A percentile compares a stretch with the other conserved stretches of the same genome.
Evolutionary conservation across 2,888 invertebrate genomes (phyloP).

Genomic region (Argyra leucocephala): DNA sequence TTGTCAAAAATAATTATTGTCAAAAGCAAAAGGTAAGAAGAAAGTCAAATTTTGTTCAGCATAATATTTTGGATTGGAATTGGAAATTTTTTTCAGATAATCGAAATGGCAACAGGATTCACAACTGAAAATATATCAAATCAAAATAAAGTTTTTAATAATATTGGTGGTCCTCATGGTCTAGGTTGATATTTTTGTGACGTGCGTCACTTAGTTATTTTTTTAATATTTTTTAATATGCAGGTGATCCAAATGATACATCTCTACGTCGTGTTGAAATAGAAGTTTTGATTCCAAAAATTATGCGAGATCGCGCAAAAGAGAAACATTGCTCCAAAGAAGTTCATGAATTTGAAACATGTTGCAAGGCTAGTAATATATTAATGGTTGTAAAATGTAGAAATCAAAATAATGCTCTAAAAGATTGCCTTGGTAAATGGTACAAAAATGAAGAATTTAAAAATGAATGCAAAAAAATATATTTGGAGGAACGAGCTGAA

Average conservation of each 20-base stretch:
- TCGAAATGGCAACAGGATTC: neutral
- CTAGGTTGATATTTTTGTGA: neutral
- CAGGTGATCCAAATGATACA: slow-evolving; percentile 50
- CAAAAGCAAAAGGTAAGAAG: too few relatives aligned
- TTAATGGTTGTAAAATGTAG: slow-evolving; percentile 68
- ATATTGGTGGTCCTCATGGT: neutral
- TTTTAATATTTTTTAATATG: neutral
- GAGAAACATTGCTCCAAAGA: slow-evolving; percentile 65
- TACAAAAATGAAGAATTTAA: slow-evolving; percentile 67
- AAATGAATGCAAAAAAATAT: slow-evolving; percentile 64
- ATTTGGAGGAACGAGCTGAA: slow-evolving; percentile 69
- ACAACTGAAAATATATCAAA: neutral
- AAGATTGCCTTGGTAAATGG: slow-evolving; percentile 65
- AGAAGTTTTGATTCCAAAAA: slow-evolving; percentile 80
- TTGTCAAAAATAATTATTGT: too few relatives aligned
- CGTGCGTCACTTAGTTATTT: neutral
- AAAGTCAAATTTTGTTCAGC: too few relatives aligned
- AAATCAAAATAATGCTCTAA: slow-evolving; percentile 57
- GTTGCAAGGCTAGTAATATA: slow-evolving; percentile 60
- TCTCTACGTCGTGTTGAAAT: slow-evolving; percentile 77
- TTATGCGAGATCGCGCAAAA: slow-evolving; percentile 75
- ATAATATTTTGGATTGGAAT: too few relatives aligned
- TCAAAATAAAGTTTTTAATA: neutral
- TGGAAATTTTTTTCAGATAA: too few relatives aligned
- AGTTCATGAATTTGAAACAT: slow-evolving; percentile 60